Conservation (phyloP, 2,113 vertebrate species). For the Otus sunia region DNA sequence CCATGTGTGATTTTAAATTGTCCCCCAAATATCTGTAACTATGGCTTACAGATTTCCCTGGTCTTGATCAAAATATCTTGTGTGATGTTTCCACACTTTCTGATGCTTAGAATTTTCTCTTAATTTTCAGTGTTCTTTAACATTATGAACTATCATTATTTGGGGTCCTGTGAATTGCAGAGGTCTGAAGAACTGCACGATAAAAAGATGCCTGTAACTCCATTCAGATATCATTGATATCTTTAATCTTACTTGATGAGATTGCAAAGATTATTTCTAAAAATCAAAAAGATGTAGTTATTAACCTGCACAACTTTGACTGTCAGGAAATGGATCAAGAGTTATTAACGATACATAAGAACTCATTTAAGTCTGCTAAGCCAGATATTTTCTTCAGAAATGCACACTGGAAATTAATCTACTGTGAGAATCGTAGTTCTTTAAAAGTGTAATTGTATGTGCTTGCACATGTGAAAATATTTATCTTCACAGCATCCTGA, state of each 20-base stretch:
- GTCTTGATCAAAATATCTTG: background rate
- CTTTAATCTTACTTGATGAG: background rate
- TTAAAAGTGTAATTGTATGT: background rate
- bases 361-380: background rate
- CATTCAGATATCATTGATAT: background rate
- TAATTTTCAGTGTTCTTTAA: background rate
- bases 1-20: background rate
- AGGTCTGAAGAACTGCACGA: background rate
- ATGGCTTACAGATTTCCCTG: background rate
- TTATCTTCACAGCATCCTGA: background rate
- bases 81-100: background rate
- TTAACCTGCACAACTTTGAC: background rate
- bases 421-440: background rate
- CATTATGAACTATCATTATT: background rate
- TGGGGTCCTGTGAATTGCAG: background rate
- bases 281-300: background rate
- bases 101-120: background rate
- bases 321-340: background rate
- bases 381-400: background rate
- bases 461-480: background rate
- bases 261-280: background rate
- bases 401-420: background rate
- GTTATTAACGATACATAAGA: background rate
- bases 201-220: background rate
- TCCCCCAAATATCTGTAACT: background rate